A percentile compares a stretch with the other conserved stretches of the same genome.
phyloP scores from a whole-genome alignment of 1,140 invertebrate genomes.

The Luehdorfia chinensis region DNA sequence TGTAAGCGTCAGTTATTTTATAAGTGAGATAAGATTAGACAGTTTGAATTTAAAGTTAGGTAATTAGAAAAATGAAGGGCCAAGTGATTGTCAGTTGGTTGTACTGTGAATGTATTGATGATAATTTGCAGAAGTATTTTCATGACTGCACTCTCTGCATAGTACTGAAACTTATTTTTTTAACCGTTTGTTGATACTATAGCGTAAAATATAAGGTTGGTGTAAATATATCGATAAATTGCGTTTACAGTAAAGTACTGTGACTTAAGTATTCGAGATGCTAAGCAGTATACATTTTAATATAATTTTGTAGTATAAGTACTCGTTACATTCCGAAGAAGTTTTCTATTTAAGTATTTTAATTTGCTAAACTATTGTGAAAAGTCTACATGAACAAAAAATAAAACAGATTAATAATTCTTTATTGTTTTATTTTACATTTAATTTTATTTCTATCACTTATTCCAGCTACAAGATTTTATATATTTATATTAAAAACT shows the following conservation, averaged over 20 bases:
- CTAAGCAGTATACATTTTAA: constrained; percentile 2
- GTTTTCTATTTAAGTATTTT: constrained; percentile 5
- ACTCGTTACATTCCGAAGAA: constrained; percentile 12
- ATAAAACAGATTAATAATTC: constrained; percentile 13
- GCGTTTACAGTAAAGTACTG: background rate
- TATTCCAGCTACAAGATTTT: too few relatives aligned
- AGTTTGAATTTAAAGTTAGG: background rate
- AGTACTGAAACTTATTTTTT: constrained; percentile 14
- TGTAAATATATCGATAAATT: constrained; percentile 5
- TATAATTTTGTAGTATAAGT: too few relatives aligned
- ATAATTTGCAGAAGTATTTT: too few relatives aligned
- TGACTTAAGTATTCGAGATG: background rate
- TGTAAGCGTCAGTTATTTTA: background rate
- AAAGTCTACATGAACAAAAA: constrained; percentile 1
- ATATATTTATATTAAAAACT: too few relatives aligned
- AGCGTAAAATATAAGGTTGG: background rate
- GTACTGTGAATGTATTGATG: constrained; percentile 3
- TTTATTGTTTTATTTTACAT: constrained; percentile 7
- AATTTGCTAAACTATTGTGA: constrained; percentile 4
- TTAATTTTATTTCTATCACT: too few relatives aligned
- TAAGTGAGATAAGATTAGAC: background rate
- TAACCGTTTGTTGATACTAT: constrained; percentile 11
- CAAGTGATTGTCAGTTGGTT: background rate
- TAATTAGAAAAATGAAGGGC: background rate
- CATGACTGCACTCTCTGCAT: background rate